phyloP scores from a whole-genome alignment of 2,888 invertebrate species.

The Mesoligia furuncula region DNA sequence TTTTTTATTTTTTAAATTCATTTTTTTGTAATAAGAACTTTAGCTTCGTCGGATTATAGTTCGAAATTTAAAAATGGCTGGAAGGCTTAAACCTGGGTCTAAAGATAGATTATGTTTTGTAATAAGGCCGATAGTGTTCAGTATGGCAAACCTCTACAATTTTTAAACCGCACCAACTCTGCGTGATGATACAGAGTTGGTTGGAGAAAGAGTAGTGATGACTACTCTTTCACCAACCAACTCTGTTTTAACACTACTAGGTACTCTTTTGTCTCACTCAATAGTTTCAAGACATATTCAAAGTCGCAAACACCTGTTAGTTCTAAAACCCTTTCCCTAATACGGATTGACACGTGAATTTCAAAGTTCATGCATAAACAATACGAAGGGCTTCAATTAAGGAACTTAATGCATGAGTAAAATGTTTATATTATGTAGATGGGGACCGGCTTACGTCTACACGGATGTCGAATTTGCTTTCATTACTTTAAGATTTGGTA shows the following conservation, averaged over 20 bases:
- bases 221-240: too few species aligned
- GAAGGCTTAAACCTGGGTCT: too few species aligned
- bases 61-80: too few species aligned
- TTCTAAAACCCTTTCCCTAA: slow-evolving; percentile 67
- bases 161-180: background rate
- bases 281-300: slow-evolving; percentile 39
- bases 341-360: slow-evolving; percentile 78
- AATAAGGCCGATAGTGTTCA: too few species aligned
- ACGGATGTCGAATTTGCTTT: slow-evolving; percentile 41
- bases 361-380: slow-evolving; percentile 79
- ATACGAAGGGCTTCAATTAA: slow-evolving; percentile 73
- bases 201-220: too few species aligned
- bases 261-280: slow-evolving; percentile 1
- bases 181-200: too few species aligned
- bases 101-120: too few species aligned
- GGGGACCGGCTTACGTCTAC: slow-evolving; percentile 39
- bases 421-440: slow-evolving; percentile 66
- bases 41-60: too few species aligned
- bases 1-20: too few species aligned
- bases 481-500: slow-evolving; percentile 46
- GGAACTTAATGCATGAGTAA: slow-evolving; percentile 71
- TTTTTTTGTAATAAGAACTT: too few species aligned
- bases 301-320: slow-evolving; percentile 63
- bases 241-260: background rate
- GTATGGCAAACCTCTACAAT: too few species aligned